phyloP scores from a whole-genome alignment of 2,888 invertebrate genomes.

The Prosopocoilus inquinatus region DNA sequence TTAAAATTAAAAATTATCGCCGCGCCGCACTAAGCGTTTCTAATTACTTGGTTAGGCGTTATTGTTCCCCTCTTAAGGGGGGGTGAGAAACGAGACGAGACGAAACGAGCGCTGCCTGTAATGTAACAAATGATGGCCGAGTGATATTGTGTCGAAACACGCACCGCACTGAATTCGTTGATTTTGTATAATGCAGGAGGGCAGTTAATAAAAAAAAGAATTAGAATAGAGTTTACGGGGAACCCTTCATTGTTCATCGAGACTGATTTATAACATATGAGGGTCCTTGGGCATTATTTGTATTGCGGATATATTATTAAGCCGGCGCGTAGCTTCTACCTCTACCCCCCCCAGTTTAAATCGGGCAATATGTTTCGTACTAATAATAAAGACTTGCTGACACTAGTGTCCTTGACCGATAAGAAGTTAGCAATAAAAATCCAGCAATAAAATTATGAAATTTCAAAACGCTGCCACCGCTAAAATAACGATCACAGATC shows the following conservation, averaged over 20 bases:
- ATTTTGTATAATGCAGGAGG: background rate
- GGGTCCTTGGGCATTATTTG: slow-evolving; percentile 30
- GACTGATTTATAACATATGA: slow-evolving; percentile 19
- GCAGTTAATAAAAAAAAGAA: slow-evolving; percentile 18
- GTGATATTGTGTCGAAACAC: no score
- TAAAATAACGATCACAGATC: no score
- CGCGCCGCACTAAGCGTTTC: background rate
- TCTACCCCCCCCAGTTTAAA: slow-evolving; percentile 35
- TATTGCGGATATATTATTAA: slow-evolving; percentile 39
- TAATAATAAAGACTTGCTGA: slow-evolving; percentile 18
- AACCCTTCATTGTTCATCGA: slow-evolving; percentile 9
- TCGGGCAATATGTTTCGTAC: slow-evolving; percentile 39
- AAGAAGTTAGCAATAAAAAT: no score
- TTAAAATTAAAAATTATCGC: background rate
- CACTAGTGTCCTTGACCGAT: no score
- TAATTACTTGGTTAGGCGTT: background rate
- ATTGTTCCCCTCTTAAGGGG: background rate
- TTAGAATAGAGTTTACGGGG: slow-evolving; percentile 12
- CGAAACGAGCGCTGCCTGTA: background rate
- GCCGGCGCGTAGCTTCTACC: slow-evolving; percentile 38
- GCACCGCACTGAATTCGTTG: background rate
- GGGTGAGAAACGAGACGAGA: no score
- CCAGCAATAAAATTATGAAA: no score
- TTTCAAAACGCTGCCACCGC: no score
- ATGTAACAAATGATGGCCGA: background rate